A percentile compares a stretch with the other conserved stretches of the same genome.
Conservation (phyloP, 1,140 invertebrate species). For the Formica selysi region DNA sequence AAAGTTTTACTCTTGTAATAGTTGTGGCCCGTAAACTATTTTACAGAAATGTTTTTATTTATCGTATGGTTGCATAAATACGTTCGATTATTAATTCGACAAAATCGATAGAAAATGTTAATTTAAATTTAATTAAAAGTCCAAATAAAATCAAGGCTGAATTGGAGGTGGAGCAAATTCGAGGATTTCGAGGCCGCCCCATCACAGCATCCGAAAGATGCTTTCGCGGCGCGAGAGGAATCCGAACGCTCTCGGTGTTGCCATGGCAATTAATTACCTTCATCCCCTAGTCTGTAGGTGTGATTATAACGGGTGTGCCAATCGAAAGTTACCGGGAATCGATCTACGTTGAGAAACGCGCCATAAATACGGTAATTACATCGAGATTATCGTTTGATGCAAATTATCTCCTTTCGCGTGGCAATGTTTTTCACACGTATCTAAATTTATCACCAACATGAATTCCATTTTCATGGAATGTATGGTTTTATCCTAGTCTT, state of each 20-base stretch:
- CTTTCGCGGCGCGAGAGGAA: constrained; percentile 70
- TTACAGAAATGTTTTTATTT: not conserved
- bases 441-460: constrained; percentile 25
- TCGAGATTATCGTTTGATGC: constrained; percentile 24
- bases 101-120: constrained; percentile 12
- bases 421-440: not conserved
- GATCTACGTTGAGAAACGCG: constrained; percentile 45
- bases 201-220: constrained; percentile 44
- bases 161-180: not conserved
- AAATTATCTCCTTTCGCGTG: constrained; percentile 52
- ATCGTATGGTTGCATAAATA: not conserved
- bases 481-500: not conserved
- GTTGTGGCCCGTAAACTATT: not conserved
- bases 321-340: constrained; percentile 70
- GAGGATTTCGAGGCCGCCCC: constrained; percentile 21
- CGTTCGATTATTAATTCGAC: not conserved
- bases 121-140: not conserved
- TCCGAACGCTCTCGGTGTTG: constrained; percentile 84
- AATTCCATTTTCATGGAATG: not conserved
- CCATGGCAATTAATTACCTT: constrained; percentile 87
- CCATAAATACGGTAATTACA: constrained; percentile 71
- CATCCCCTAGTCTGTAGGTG: constrained; percentile 82
- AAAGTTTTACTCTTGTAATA: no score
- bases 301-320: constrained; percentile 84
- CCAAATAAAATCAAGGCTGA: not conserved